Conservation (phyloP, 2,113 vertebrate genomes). For the Grallaria varia region DNA sequence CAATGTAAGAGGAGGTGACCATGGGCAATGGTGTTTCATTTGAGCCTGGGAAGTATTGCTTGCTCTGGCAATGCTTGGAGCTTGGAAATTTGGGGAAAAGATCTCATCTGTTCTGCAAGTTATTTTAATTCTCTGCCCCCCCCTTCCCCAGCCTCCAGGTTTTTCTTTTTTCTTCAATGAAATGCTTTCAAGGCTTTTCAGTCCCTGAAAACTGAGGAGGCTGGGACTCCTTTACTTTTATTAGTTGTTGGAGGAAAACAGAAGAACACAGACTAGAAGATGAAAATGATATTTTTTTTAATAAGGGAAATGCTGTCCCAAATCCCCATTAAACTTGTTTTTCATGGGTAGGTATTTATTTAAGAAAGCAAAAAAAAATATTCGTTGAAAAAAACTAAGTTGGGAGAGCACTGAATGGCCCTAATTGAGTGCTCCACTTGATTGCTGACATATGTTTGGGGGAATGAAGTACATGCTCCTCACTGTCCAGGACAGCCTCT, state of each 20-base stretch:
- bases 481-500: not conserved
- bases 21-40: not conserved
- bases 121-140: not conserved
- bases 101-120: not conserved
- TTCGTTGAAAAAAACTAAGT: not conserved
- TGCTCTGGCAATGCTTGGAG: not conserved
- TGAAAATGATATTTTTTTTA: not conserved
- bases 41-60: not conserved
- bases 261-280: not conserved
- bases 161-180: not conserved
- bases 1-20: not conserved
- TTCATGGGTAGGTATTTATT: not conserved
- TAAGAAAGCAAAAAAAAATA: not conserved
- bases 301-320: not conserved
- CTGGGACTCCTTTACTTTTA: not conserved
- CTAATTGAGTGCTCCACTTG: not conserved
- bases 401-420: not conserved
- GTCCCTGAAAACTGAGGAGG: not conserved
- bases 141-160: fast-evolving
- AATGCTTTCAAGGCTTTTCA: not conserved
- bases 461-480: not conserved
- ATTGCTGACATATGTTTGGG: slow-evolving; percentile 11
- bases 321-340: not conserved
- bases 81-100: not conserved
- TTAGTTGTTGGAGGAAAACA: not conserved